These are phyloP conservation scores for Lithobius niger DNA, from an alignment of 1,140 invertebrate species.

Conservation along the genomic window DNA sequence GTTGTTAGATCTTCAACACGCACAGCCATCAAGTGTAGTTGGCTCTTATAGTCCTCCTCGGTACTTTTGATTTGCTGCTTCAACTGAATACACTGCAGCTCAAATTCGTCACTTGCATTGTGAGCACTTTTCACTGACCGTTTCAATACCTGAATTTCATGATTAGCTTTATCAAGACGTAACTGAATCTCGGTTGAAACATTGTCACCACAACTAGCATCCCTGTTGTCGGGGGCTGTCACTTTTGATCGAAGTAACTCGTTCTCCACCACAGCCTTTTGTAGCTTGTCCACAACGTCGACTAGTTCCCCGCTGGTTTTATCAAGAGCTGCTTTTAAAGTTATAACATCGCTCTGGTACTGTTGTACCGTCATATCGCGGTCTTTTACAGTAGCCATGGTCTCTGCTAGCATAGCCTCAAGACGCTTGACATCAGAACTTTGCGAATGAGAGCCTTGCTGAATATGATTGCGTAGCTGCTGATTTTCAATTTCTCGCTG, in stretches of 20 bases:
- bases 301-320: slow-evolving; percentile 11
- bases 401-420: slow-evolving; percentile 26
- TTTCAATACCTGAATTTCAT: slow-evolving; percentile 67
- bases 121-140: slow-evolving; percentile 65
- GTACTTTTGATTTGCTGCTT: slow-evolving; percentile 52
- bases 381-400: slow-evolving; percentile 9
- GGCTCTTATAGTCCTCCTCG: slow-evolving; percentile 53
- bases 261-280: slow-evolving; percentile 59
- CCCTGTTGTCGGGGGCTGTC: slow-evolving; percentile 19
- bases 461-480: no score
- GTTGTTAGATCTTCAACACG: slow-evolving; percentile 67
- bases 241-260: slow-evolving; percentile 48
- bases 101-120: slow-evolving; percentile 59
- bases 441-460: no score
- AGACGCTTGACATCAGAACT: slow-evolving; percentile 27
- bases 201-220: not conserved
- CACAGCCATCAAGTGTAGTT: slow-evolving; percentile 63
- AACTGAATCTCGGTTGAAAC: slow-evolving; percentile 44
- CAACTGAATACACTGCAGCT: slow-evolving; percentile 55
- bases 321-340: not conserved
- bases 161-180: slow-evolving; percentile 64
- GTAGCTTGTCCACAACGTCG: slow-evolving; percentile 26
- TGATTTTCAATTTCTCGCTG: slow-evolving; percentile 21
- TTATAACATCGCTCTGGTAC: not conserved
- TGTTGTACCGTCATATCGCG: not conserved